phyloP scores from a whole-genome alignment of 2,113 vertebrate genomes.

The Orthonyx spaldingii region DNA sequence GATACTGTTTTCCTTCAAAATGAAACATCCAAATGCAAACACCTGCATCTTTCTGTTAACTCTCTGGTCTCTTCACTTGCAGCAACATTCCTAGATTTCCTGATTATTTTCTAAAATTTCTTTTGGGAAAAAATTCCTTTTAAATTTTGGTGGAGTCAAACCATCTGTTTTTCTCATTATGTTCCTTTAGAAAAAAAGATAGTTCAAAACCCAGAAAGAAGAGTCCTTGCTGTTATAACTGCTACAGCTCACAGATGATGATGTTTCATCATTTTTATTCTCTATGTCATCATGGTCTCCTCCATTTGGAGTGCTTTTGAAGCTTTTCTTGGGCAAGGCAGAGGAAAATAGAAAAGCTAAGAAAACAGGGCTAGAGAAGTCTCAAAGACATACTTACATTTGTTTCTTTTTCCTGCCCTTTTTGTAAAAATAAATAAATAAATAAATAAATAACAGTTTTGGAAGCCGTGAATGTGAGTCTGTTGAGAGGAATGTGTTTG shows the following conservation, averaged over 20 bases:
- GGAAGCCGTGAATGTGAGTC: background rate
- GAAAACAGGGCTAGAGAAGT: background rate
- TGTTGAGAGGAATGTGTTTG: background rate
- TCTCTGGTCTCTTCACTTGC: background rate
- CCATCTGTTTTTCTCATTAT: background rate
- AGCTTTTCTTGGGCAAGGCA: background rate
- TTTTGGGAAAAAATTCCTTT: background rate
- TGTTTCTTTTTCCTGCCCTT: background rate
- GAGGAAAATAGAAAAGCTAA: background rate
- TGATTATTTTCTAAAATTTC: background rate
- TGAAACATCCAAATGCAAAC: background rate
- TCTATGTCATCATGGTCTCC: background rate
- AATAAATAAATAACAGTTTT: background rate
- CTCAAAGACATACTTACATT: background rate
- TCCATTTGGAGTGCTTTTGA: background rate
- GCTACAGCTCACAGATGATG: background rate
- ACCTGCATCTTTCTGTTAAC: background rate
- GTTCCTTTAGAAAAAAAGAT: background rate
- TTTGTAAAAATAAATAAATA: background rate
- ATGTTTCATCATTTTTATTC: background rate
- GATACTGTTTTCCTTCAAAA: background rate
- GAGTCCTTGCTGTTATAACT: background rate
- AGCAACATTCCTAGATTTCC: background rate
- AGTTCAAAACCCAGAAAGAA: background rate
- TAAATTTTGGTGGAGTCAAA: background rate